Percentiles rank a stretch among this genome's conserved stretches.
Evolutionary conservation across 2,797 vertebrate species (phyloP).

Genomic region (Enoplosus armatus): DNA sequence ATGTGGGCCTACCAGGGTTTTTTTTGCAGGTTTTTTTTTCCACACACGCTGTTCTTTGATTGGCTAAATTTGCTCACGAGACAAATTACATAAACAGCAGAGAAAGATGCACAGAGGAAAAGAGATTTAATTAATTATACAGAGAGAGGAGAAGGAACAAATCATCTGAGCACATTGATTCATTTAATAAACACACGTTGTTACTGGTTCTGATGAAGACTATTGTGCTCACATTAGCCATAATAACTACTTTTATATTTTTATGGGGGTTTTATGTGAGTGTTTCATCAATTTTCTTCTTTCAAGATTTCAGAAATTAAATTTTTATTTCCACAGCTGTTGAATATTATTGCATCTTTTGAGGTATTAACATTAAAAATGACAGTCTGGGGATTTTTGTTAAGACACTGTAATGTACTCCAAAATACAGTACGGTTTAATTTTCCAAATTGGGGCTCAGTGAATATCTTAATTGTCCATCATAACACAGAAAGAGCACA

Average conservation of each 20-base stretch:
- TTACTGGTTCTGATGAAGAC: slow-evolving; percentile 10
- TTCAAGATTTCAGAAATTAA: background rate
- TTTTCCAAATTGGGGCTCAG: slow-evolving; percentile 1
- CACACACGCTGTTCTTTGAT: slow-evolving; percentile 3
- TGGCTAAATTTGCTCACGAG: slow-evolving; percentile 34
- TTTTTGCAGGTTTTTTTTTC: background rate
- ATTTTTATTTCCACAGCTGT: background rate
- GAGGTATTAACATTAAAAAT: slow-evolving; percentile 24
- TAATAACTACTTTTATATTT: slow-evolving; percentile 15
- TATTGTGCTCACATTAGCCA: slow-evolving; percentile 7
- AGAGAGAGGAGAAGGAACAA: slow-evolving; percentile 10
- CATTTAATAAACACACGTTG: slow-evolving; percentile 16
- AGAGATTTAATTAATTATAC: slow-evolving; percentile 23
- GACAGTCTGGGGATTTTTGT: background rate
- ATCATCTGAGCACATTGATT: background rate
- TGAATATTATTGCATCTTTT: background rate
- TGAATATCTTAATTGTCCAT: slow-evolving; percentile 36
- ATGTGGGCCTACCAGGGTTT: background rate
- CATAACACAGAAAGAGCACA: background rate
- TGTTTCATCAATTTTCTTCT: background rate
- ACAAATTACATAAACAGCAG: slow-evolving; percentile 4
- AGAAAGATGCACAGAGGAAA: background rate
- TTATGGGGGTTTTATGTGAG: background rate
- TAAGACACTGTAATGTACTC: background rate
- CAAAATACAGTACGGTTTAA: slow-evolving; percentile 10